Evolutionary conservation across 2,113 vertebrate genomes (phyloP).

Genomic region (Hyperopisus bebe): DNA sequence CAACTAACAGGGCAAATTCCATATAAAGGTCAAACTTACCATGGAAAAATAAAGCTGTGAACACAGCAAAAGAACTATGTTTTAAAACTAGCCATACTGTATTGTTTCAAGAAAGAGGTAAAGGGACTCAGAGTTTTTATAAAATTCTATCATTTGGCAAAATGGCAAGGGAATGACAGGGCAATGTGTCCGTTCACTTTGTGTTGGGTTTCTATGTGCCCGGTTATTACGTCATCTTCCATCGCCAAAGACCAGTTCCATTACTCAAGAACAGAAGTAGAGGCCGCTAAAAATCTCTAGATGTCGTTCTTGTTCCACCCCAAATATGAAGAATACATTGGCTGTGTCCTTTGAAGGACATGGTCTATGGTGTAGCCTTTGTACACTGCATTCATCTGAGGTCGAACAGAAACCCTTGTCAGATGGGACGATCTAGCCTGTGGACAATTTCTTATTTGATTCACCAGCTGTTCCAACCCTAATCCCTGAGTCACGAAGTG

Average conservation of each 20-base stretch:
- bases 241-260: background rate
- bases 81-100: background rate
- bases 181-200: background rate
- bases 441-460: background rate
- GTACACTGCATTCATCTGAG: background rate
- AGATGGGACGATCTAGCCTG: background rate
- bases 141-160: background rate
- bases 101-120: background rate
- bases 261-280: background rate
- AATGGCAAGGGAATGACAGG: background rate
- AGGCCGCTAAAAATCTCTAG: background rate
- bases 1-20: background rate
- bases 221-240: too few relatives aligned
- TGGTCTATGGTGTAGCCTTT: background rate
- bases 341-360: background rate
- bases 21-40: background rate
- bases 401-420: background rate
- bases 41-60: background rate
- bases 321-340: background rate
- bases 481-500: background rate
- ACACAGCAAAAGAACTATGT: background rate
- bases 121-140: background rate
- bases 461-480: background rate
- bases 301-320: background rate
- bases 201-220: background rate